Evolutionary conservation across 2,888 invertebrate genomes (phyloP), one percentile per base, ranked within the genome.

Genomic region (Lacanobia wlatinum): DNA sequence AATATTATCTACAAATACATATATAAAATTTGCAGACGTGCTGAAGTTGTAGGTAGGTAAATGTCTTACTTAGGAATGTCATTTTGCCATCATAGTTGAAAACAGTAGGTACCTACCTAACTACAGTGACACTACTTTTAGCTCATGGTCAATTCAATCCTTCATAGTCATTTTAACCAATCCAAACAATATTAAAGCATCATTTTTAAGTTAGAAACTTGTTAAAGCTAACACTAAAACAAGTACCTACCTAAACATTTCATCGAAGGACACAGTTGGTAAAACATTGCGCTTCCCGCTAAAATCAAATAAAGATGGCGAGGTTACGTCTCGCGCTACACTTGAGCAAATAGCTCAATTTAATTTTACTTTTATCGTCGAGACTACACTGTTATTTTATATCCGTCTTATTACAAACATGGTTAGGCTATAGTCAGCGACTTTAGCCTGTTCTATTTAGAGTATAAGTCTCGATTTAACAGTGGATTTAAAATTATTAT

Each of bases 331-430:
- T 53, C 40, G 28, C 43, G 40, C 50, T 61, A 66, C 77, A 77
- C 50, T 66, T 77, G 78, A 64, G 71, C 82, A 82, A 77, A 82
- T 77, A 77, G 34, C 48, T 71, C 18, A 67, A 71, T 71, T 72
- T 72, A 28, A 81, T 63, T 70, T 59, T 12, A 46, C 40, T 62
- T 58, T 40, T 62, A 78, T 52, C 18, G 56, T 62, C 12, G 40
- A 48, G 52, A 28, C 38, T 58, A 1, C 1, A 18, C n/a, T 78
- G 43, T 52, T 46, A 38, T 76, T 50, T 52, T 65, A 48, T 56
- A 62, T 66, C 53, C 14, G 16, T 21, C 21, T 74, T 55, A 34
- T 34, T 53, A 59, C n/a, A 53, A 77, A 69, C 28, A 46, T 53
- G 38, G 59, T 60, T 28, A 28, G 23, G 5, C 28, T 23, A 23